phyloP scores from a whole-genome alignment of 2,888 invertebrate species.

The Pristionchus exspectatus region DNA sequence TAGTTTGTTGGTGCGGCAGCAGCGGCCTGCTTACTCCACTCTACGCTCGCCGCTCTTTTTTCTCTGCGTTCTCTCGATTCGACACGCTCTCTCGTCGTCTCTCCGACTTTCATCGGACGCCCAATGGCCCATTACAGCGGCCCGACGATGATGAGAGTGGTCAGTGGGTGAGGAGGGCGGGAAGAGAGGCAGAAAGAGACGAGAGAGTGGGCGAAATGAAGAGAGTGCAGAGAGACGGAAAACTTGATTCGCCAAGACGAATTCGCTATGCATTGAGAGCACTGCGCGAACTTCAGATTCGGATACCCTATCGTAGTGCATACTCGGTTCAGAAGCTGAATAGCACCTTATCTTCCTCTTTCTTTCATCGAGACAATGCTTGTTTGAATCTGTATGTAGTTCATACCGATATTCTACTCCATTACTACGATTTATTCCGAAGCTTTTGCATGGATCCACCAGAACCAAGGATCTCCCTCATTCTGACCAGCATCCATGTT shows the following conservation, averaged over 20 bases:
- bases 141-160: conserved; percentile 8
- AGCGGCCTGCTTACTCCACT: conserved; percentile 20
- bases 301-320: background rate
- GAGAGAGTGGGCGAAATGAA: conserved; percentile 11
- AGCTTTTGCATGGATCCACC: too few relatives aligned
- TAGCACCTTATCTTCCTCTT: too few relatives aligned
- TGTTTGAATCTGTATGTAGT: too few relatives aligned
- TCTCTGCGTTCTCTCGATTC: conserved; percentile 20
- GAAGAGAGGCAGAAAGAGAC: background rate
- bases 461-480: background rate
- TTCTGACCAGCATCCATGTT: background rate
- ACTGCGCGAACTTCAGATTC: conserved; percentile 19
- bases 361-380: too few relatives aligned
- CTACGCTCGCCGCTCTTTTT: conserved; percentile 13
- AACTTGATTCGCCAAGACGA: background rate
- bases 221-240: background rate
- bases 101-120: conserved; percentile 32
- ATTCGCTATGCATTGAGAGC: conserved; percentile 24
- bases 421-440: too few relatives aligned
- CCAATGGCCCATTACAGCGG: conserved; percentile 34
- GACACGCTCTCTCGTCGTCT: background rate
- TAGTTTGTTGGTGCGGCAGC: conserved; percentile 34
- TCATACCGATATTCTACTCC: too few relatives aligned
- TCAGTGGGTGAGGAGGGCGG: background rate
- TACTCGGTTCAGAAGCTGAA: background rate